Evolutionary conservation across 2,888 invertebrate genomes (phyloP), one percentile per base, ranked within the genome.

Genomic region (Dasypolia templi): DNA sequence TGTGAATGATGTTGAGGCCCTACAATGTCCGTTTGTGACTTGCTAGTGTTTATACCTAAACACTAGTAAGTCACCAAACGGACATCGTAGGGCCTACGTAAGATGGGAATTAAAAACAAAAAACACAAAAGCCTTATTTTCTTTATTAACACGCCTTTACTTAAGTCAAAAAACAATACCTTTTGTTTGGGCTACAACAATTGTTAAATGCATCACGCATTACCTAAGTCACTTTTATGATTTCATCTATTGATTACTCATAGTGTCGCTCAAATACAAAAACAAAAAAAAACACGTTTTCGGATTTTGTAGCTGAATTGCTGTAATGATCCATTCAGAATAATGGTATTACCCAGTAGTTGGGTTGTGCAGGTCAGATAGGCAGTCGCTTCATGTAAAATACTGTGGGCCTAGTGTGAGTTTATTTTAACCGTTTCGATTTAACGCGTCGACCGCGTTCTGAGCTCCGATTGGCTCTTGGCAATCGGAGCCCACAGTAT

Each of bases 181-280:
- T 71, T 59, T 49, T 73, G 74, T 80, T 39, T 49, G 63, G 17
- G 58, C 53, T 59, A 80, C 80, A 80, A 80, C 63, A 73, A 77
- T 73, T 79, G 58, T 73, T 14, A 59, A 64, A 80, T 12, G 55
- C 32, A 70, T 49, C 29, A 49, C 14, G 11, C 44, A 58, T 3
- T 14, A 62, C 12, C 22, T 35, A 29, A 4, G 61, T n/a, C 51
- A 63, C 19, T 14, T 19, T 58, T 26, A 46, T 74, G 58, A 74
- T 49, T 53, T 53, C 53, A 70, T 61, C 29, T 53, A 39, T 53
- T 53, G 58, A 80, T 64, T 39, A 55, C n/a, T 59, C 53, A 69
- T 46, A 26, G 22, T 22, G 26, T 22, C 19, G 22, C 42, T 42
- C 12, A 49, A 44, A 42, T 39, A 62, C 29, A 46, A n/a, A n/a